A percentile compares a stretch with the other conserved stretches of the same genome.
Evolutionary conservation across 2,888 invertebrate genomes (phyloP).

Genomic region (Gastrophysa polygoni): DNA sequence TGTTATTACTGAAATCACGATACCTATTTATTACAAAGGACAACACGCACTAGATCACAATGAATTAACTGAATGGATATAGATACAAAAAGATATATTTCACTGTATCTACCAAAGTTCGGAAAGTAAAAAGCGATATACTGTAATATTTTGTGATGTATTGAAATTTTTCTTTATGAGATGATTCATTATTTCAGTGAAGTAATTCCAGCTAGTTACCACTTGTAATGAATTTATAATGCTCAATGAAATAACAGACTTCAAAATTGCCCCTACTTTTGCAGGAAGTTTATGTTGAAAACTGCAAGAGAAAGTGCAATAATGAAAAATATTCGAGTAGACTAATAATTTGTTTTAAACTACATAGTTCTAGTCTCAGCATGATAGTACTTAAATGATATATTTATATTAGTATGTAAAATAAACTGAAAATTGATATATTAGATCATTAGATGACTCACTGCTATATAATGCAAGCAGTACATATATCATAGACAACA

Average conservation of each 20-base stretch:
- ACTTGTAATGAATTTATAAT: constrained; percentile 44
- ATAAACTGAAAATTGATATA: constrained; percentile 25
- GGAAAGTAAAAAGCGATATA: background rate
- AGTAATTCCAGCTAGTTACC: constrained; percentile 49
- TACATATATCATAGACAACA: background rate
- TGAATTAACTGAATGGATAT: too few species aligned
- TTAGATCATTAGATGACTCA: background rate
- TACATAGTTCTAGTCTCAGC: constrained; percentile 44
- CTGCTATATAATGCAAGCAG: background rate
- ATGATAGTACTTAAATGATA: constrained; percentile 35
- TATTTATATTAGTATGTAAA: constrained; percentile 34
- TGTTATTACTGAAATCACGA: background rate
- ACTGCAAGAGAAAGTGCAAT: constrained; percentile 57
- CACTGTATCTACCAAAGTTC: background rate
- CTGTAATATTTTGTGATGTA: background rate
- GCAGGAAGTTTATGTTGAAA: constrained; percentile 53
- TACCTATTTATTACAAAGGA: constrained; percentile 4
- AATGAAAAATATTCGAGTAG: constrained; percentile 26
- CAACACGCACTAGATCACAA: background rate
- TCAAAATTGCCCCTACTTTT: constrained; percentile 54
- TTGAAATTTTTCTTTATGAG: background rate
- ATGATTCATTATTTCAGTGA: constrained; percentile 37
- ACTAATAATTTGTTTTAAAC: constrained; percentile 25
- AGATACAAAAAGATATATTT: background rate
- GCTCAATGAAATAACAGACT: constrained; percentile 54